Evolutionary conservation across 2,113 vertebrate genomes (phyloP).

Genomic region (Xyrauchen texanus): DNA sequence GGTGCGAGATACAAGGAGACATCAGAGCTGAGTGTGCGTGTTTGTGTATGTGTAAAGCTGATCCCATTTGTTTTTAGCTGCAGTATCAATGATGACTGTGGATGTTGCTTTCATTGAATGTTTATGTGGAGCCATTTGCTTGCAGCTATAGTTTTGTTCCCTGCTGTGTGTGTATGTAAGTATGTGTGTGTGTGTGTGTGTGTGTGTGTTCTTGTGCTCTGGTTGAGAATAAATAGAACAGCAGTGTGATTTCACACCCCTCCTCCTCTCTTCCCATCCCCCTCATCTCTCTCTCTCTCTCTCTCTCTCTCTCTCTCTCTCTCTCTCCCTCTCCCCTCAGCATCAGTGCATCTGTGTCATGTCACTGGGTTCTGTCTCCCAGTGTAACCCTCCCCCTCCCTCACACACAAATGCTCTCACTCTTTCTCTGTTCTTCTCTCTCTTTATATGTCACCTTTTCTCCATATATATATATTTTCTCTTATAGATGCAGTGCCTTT

Average conservation of each 20-base stretch:
- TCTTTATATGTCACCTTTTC: slow-evolving; percentile 3
- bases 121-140: slow-evolving; percentile 55
- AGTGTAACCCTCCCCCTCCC: slow-evolving; percentile 62
- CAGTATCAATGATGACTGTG: slow-evolving; percentile 26
- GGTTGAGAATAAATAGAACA: slow-evolving; percentile 55
- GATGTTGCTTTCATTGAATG: slow-evolving; percentile 38
- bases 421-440: neutral
- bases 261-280: slow-evolving; percentile 22
- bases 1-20: slow-evolving; percentile 64
- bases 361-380: slow-evolving; percentile 73
- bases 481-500: no score
- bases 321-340: slow-evolving; percentile 6
- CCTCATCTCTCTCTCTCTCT: neutral
- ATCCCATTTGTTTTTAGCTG: slow-evolving; percentile 47
- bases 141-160: slow-evolving; percentile 43
- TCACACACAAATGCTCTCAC: slow-evolving; percentile 30
- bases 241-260: slow-evolving; percentile 56
- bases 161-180: slow-evolving; percentile 48
- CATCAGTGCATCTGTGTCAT: slow-evolving; percentile 73
- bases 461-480: neutral
- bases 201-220: slow-evolving; percentile 54
- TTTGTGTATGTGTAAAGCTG: slow-evolving; percentile 16
- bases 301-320: neutral
- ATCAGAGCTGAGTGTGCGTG: slow-evolving; percentile 25
- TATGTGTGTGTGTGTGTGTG: slow-evolving; percentile 45